Evolutionary conservation across 64 coral and sea anemone species (phyloP), one percentile per base, ranked within the genome.

Genomic region (Dendrophyllia cribrosa): DNA sequence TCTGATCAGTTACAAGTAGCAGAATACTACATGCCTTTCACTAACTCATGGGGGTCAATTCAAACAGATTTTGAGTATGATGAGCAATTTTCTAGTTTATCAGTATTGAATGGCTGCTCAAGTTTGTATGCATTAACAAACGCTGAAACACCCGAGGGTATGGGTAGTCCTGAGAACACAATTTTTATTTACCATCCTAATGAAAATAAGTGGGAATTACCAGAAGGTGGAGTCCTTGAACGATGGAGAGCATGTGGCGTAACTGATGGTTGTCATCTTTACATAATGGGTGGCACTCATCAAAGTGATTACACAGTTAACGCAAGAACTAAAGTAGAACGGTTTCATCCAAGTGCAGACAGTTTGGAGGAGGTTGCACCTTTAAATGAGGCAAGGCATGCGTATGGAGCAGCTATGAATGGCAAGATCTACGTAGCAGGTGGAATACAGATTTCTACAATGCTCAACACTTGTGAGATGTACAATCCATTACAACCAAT

Each of bases 391-490:
- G 59, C 59, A 20, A 83, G 79, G 15, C 16, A 66, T 50, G 79
- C 79, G 9, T 83, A 21, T 83, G 79, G 79, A 48, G 60, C 34
- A 21, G 60, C 59, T 16, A 65, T 83, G 79, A 83, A 83, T 83
- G 79, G 79, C 15, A 83, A 83, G 59, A 62, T 83, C 15, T 83
- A 83, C 43, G 59, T 83, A 13, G 79, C 59, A 4, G 79, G 79
- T 66, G 79, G 79, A 2, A 8, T 44, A 3, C 59, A 66, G 10
- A 9, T 12, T 0, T 4, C 4, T 13, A 22, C 2, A 78, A 8
- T 34, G 2, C 51, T 78, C 53, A 16, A 34, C 8, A 58, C 76
- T 4, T 78, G 76, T 59, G 76, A 78, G 23, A 9, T 78, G 21
- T 78, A 78, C 11, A 16, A 78, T n/a, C 76, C 52, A 26, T 43